These are phyloP conservation scores for Amiota communis DNA, from an alignment of 2,888 invertebrate species.

Conservation along the genomic window DNA sequence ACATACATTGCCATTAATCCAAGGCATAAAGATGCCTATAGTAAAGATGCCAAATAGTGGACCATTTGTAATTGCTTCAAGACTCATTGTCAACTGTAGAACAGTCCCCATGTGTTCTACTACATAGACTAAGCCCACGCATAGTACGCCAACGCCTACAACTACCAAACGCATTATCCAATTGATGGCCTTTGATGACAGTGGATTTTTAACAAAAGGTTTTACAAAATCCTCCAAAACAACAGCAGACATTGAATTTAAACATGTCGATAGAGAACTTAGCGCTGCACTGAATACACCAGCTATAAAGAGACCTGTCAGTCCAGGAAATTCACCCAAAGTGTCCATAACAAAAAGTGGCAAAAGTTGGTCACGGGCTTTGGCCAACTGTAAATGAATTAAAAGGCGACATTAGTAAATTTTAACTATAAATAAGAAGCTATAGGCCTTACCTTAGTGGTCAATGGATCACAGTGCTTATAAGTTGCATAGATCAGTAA, in stretches of 20 bases:
- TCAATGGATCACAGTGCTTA: conserved; percentile 79
- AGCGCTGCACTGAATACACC: conserved; percentile 93
- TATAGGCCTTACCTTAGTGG: conserved; percentile 74
- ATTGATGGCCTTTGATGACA: conserved; percentile 75
- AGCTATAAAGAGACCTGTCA: conserved; percentile 90
- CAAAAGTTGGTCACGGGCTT: conserved; percentile 84
- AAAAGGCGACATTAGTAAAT: neutral
- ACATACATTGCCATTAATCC: conserved; percentile 78
- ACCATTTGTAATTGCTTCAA: conserved; percentile 82
- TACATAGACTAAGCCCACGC: conserved; percentile 80
- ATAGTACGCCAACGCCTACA: conserved; percentile 79
- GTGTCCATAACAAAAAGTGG: conserved; percentile 91
- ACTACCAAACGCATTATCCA: conserved; percentile 83
- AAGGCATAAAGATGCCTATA: conserved; percentile 81
- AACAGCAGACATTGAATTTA: conserved; percentile 86
- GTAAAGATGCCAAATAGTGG: conserved; percentile 80
- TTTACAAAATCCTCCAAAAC: conserved; percentile 83
- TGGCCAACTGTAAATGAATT: conserved; percentile 75
- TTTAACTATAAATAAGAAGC: neutral
- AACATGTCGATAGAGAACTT: conserved; percentile 84
- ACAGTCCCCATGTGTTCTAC: conserved; percentile 85
- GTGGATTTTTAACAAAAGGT: conserved; percentile 76
- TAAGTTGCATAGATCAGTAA: conserved; percentile 79
- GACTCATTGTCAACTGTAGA: conserved; percentile 79
- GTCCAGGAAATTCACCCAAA: conserved; percentile 82